Base-by-base conservation (phyloP, 1,140 invertebrate genomes). In the Drosophila nikananu region DNA sequence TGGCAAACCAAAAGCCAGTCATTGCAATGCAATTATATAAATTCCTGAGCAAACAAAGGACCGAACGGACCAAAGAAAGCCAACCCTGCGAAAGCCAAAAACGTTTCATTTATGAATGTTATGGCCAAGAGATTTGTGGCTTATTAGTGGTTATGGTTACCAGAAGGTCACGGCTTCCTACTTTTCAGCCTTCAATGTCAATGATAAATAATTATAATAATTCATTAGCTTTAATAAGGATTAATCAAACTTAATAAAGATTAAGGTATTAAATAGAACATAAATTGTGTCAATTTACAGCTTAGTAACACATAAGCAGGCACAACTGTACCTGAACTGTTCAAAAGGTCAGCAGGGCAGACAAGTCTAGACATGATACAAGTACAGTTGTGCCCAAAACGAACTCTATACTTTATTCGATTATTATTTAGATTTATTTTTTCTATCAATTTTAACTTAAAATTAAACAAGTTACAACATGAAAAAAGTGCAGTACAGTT, bases 11-110 rank as follows among this genome's bases (percentile, higher is more conserved):
- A 57, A 48, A 37, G 32, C 30, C 32, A 49, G 59, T 67, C 65
- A 67, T 67, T 49, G 59, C 44, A 64, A 67, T 67, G 65, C 65
- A 67, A 67, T 67, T 67, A 67, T 37, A 48, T 35, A 65, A 67
- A 67, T 37, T 35, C 65, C 21, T 12, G 12, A n/a, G 27, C 58
- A 66, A 66, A 62, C 39, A 66, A 61, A 21, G 30, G 7, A 9
- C 51, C n/a, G 23, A 49, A 51, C 25, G 25, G 49, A 27, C 49
- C 9, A 51, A 32, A 52, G 51, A 27, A 32, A 17, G 48, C 15
- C 23, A 49, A 10, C 15, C 48, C 48, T 4, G 3, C 3, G 1
- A 39, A 13, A 23, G 23, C 25, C 35, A n/a, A 17, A 32, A 17
- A 4, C 52, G 35, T 55, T 55, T 37, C 21, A 55, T 55, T 55